Base-by-base conservation (phyloP, 1,140 invertebrate species). In the Drosophila miranda region DNA sequence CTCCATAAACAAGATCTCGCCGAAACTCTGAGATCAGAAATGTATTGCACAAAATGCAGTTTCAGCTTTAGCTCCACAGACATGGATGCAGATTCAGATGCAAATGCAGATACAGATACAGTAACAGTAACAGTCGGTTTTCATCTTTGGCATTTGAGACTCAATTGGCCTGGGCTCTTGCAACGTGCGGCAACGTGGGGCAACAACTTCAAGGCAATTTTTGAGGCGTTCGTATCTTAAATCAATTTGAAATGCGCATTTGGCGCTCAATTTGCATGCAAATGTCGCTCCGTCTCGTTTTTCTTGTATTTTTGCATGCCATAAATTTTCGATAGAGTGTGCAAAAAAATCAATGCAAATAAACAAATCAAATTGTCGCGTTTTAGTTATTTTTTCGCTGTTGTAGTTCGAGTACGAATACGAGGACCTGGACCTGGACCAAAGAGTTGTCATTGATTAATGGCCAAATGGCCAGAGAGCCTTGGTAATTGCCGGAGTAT, bases 351-450 rank as follows among this genome's bases (percentile, higher is more conserved):
- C 54, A 50, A 45, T 28, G 50, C 64, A 67, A 83, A 81, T 86
- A 86, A 86, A 88, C 82, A 87, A 87, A 87, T 87, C 82, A 88
- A 87, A 87, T 82, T 82, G 82, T 88, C 75, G 78, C 78, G 44
- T 55, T 64, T 57, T 28, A 44, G 16, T 59, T 63, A 46, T 45
- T 19, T 67, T 48, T 53, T 41, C 42, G 53, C 13, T n/a, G 23
- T 6, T 51, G n/a, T 51, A n/a, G 16, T 28, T 28, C 14, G 38
- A 58, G 55, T 45, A 9, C 8, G 30, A 19, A 2, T 19, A 2
- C 19, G 19, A 19, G 13, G 51, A 38, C 43, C 55, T 38, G 54
- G 51, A 53, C 66, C 34, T 56, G 45, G 51, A 50, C 42, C 38
- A 26, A 11, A 45, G 13, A 61, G 41, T 44, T 59, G 82, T 69